Evolutionary conservation across 2,797 vertebrate species (phyloP).

Genomic region (Chrosomus eos): DNA sequence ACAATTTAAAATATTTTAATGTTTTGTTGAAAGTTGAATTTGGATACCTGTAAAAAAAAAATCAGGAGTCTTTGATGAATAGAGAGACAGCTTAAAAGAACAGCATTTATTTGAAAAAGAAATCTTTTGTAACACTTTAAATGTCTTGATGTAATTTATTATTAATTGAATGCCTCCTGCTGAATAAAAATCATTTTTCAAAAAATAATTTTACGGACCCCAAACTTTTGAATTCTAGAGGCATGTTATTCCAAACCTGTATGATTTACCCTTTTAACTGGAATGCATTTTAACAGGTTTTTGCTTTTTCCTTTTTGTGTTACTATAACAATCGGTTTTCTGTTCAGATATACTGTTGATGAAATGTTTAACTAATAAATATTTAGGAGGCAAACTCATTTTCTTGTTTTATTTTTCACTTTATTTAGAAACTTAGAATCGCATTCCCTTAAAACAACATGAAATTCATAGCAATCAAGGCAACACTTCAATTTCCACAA

Average conservation of each 20-base stretch:
- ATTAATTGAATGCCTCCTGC: background rate
- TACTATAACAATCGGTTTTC: background rate
- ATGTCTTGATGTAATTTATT: background rate
- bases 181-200: background rate
- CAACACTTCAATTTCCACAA: constrained; percentile 55
- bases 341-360: background rate
- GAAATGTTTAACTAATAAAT: constrained; percentile 1
- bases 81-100: too few species aligned
- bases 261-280: background rate
- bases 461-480: constrained; percentile 66
- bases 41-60: too few species aligned
- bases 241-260: background rate
- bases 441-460: constrained; percentile 73
- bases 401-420: constrained; percentile 73
- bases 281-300: background rate
- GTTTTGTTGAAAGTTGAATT: background rate
- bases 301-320: background rate
- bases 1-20: too few species aligned
- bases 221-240: background rate
- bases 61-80: too few species aligned
- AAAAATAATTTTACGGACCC: background rate
- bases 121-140: too few species aligned
- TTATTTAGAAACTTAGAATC: constrained; percentile 76
- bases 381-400: constrained; percentile 18
- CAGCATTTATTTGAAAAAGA: background rate